Evolutionary conservation across 2,113 vertebrate species (phyloP).

Genomic region (Thamnaconus septentrionalis): DNA sequence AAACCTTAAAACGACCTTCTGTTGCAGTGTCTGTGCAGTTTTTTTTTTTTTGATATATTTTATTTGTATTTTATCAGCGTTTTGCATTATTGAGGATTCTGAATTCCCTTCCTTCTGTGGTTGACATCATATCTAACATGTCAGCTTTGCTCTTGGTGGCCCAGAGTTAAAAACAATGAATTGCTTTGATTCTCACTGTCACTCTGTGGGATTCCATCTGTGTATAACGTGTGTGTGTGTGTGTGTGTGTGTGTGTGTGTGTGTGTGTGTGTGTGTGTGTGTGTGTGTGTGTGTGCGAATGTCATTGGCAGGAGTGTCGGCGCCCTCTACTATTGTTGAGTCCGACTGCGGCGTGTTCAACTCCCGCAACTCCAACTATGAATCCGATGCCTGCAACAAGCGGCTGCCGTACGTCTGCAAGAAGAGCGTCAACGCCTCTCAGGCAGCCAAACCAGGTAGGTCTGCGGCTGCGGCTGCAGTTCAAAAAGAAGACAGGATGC

Average conservation of each 20-base stretch:
- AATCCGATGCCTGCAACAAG: conserved; percentile 76
- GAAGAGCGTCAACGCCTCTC: conserved; percentile 37
- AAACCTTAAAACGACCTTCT: conserved; percentile 37
- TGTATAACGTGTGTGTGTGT: not conserved
- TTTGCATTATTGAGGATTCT: too few relatives aligned
- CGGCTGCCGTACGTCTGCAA: conserved; percentile 90
- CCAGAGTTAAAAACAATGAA: too few relatives aligned
- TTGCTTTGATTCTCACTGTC: too few relatives aligned
- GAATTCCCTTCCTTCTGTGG: not conserved
- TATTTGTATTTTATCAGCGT: too few relatives aligned
- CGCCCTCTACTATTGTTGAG: conserved; percentile 59
- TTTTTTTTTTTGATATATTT: not conserved
- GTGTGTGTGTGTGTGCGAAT: conserved; percentile 21
- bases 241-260: conserved; percentile 27
- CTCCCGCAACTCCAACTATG: conserved; percentile 72
- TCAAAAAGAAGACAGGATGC: too few relatives aligned
- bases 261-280: conserved; percentile 5
- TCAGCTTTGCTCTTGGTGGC: too few relatives aligned
- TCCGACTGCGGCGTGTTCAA: conserved; percentile 84
- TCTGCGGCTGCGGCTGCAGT: not conserved
- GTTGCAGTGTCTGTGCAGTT: conserved; percentile 18
- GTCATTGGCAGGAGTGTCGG: conserved; percentile 73
- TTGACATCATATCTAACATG: not conserved
- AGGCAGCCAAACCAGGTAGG: conserved; percentile 42
- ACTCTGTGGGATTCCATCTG: too few relatives aligned